Conservation (phyloP, 2,888 invertebrate species). For the Bombyx huttoni region DNA sequence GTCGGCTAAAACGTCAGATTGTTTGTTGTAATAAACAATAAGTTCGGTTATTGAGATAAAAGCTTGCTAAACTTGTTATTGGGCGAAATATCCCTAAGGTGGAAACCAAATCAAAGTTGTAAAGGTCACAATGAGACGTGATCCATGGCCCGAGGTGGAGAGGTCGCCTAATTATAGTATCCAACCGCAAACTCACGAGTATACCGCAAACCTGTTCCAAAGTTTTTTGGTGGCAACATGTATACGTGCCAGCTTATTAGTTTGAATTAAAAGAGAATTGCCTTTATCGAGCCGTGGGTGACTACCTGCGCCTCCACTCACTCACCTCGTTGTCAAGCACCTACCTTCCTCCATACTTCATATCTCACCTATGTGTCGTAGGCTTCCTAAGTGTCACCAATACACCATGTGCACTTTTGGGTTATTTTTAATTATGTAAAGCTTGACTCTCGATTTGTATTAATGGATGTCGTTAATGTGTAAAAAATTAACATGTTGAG, state of each 20-base stretch:
- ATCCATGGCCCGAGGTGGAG: constrained; percentile 70
- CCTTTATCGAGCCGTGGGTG: constrained; percentile 71
- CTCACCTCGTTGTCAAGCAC: constrained; percentile 43
- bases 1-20: neutral
- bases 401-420: constrained; percentile 44
- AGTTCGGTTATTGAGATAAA: constrained; percentile 3
- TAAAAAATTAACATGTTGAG: constrained; percentile 8
- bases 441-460: constrained; percentile 50
- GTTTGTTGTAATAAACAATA: constrained; percentile 6
- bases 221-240: constrained; percentile 39
- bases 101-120: constrained; percentile 88
- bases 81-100: constrained; percentile 77
- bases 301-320: constrained; percentile 48
- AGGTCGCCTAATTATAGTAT: constrained; percentile 35
- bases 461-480: constrained; percentile 45
- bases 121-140: constrained; percentile 82
- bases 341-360: constrained; percentile 37
- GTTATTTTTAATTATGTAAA: constrained; percentile 29
- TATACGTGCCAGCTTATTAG: constrained; percentile 50
- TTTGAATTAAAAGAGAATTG: constrained; percentile 44
- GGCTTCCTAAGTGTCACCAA: constrained; percentile 35
- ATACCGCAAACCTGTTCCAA: constrained; percentile 33
- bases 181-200: constrained; percentile 35
- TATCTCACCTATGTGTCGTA: constrained; percentile 36
- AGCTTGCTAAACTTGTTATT: constrained; percentile 53